phyloP scores from a whole-genome alignment of 1,140 invertebrate species.

The Ceratosolen fusciceps region DNA sequence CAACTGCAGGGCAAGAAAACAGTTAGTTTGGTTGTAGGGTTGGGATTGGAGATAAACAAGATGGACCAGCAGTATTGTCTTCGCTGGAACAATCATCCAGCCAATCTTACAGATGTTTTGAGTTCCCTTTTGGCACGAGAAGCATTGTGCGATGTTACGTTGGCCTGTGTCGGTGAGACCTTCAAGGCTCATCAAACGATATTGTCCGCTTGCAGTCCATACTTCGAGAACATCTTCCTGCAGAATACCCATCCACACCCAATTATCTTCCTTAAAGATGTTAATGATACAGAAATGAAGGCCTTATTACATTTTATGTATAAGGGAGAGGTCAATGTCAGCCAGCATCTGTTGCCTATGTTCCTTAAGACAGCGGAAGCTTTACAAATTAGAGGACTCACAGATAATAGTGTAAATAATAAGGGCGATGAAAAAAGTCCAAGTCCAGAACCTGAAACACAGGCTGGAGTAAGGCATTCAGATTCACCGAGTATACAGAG shows the following conservation, averaged over 20 bases:
- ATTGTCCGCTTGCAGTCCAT: slow-evolving; percentile 93
- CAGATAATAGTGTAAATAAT: slow-evolving; percentile 81
- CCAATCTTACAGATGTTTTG: slow-evolving; percentile 89
- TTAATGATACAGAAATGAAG: slow-evolving; percentile 88
- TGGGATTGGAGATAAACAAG: slow-evolving; percentile 68
- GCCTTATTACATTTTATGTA: slow-evolving; percentile 92
- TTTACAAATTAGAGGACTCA: slow-evolving; percentile 90
- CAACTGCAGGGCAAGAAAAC: slow-evolving; percentile 26
- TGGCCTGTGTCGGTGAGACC: slow-evolving; percentile 92
- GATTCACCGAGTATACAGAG: slow-evolving; percentile 64
- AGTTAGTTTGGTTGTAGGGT: slow-evolving; percentile 62
- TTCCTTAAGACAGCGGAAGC: slow-evolving; percentile 93
- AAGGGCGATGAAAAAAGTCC: slow-evolving; percentile 65
- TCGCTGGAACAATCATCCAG: slow-evolving; percentile 94
- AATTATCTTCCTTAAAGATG: slow-evolving; percentile 92
- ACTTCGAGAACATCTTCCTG: slow-evolving; percentile 94
- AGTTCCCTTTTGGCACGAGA: slow-evolving; percentile 88
- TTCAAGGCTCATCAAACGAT: slow-evolving; percentile 95
- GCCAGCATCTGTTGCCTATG: slow-evolving; percentile 87
- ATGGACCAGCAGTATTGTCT: slow-evolving; percentile 96
- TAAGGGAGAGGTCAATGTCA: slow-evolving; percentile 91
- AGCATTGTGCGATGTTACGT: slow-evolving; percentile 91
- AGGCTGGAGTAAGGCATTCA: slow-evolving; percentile 60
- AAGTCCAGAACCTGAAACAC: slow-evolving; percentile 64
- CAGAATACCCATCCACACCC: slow-evolving; percentile 92